Evolutionary conservation across 2,113 vertebrate species (phyloP).

Genomic region (Gadus chalcogrammus): DNA sequence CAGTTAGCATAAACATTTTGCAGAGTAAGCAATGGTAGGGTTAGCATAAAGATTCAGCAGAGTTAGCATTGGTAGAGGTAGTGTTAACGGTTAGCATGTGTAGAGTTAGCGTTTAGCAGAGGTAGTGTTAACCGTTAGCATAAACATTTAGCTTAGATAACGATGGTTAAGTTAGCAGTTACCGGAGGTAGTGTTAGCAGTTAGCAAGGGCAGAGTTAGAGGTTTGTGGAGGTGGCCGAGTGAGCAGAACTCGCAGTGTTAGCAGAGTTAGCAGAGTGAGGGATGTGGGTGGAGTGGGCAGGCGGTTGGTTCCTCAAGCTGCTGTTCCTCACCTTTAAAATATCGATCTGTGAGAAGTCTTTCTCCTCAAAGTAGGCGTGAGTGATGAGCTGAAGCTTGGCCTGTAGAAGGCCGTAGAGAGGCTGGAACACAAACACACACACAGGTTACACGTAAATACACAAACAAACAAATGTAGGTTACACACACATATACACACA

Average conservation of each 20-base stretch:
- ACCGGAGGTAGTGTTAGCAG: too few species aligned
- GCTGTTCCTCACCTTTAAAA: constrained; percentile 83
- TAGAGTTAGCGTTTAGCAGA: too few species aligned
- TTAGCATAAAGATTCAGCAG: too few species aligned
- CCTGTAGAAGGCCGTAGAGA: constrained; percentile 93
- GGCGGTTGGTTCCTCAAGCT: not conserved
- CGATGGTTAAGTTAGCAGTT: too few species aligned
- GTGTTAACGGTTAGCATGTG: too few species aligned
- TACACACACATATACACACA: too few species aligned
- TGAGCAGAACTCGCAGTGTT: not conserved
- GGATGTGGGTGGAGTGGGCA: not conserved
- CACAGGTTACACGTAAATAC: not conserved
- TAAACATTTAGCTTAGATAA: too few species aligned
- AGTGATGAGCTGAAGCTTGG: constrained; percentile 95
- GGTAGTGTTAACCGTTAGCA: too few species aligned
- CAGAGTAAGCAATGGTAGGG: too few species aligned
- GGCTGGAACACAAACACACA: constrained; percentile 71
- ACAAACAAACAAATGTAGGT: not conserved
- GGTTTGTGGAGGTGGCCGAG: not conserved
- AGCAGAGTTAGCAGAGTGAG: not conserved
- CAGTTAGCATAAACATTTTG: too few species aligned
- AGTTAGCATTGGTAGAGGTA: too few species aligned
- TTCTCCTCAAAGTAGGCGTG: constrained; percentile 99
- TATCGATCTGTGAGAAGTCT: constrained; percentile 98
- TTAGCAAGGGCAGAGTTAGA: too few species aligned